phyloP scores from a whole-genome alignment of 2,113 vertebrate species.

The Azemiops feae region DNA sequence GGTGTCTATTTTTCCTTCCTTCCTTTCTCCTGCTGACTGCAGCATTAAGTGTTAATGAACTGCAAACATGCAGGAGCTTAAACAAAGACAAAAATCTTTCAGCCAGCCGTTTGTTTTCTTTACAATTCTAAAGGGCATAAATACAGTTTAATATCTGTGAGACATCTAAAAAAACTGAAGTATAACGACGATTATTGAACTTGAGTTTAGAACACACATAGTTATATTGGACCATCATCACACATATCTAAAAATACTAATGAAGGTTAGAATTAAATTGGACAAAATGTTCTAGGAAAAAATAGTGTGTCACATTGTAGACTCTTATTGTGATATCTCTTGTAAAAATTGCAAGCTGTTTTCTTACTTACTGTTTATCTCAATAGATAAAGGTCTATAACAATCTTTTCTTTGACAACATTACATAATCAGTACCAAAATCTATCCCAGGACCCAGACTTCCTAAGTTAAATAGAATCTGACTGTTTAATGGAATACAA shows the following conservation, averaged over 20 bases:
- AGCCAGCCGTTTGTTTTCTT: neutral
- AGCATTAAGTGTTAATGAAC: neutral
- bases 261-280: neutral
- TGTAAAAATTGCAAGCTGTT: neutral
- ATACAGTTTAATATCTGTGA: neutral
- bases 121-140: neutral
- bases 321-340: neutral
- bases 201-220: neutral
- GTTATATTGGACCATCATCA: neutral
- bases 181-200: neutral
- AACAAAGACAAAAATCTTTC: neutral
- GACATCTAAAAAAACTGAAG: neutral
- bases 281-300: neutral
- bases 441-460: neutral
- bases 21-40: neutral
- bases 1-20: neutral
- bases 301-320: neutral
- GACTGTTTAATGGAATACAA: neutral
- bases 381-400: neutral
- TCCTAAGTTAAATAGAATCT: neutral
- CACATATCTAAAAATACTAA: neutral
- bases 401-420: neutral
- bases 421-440: neutral
- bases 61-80: neutral
- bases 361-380: neutral